Evolutionary conservation across 1,140 invertebrate species (phyloP).

Genomic region (Drosophila busckii): DNA sequence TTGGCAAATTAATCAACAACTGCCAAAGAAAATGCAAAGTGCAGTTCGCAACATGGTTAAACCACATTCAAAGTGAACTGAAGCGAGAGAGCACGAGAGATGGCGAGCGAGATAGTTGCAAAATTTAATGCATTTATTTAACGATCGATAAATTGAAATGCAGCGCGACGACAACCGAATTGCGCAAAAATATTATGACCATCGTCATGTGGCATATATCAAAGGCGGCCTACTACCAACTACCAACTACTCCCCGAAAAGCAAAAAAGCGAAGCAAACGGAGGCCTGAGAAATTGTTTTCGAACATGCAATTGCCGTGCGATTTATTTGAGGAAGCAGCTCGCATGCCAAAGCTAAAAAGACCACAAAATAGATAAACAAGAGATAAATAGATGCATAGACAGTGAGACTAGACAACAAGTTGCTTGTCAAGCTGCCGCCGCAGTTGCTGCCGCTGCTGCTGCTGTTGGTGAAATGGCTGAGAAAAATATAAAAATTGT

Average conservation of each 20-base stretch:
- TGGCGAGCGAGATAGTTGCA: too few species aligned
- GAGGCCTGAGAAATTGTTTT: slow-evolving; percentile 71
- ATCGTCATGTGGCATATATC: slow-evolving; percentile 65
- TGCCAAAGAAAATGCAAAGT: slow-evolving; percentile 24
- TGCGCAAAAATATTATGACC: slow-evolving; percentile 76
- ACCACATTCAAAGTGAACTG: slow-evolving; percentile 1
- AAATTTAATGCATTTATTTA: slow-evolving; percentile 63
- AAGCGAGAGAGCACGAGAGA: neutral
- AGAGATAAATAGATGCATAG: slow-evolving; percentile 39
- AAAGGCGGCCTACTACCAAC: slow-evolving; percentile 47
- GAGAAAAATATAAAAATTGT: slow-evolving; percentile 56
- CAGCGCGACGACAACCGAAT: slow-evolving; percentile 68
- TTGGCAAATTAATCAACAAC: slow-evolving; percentile 45
- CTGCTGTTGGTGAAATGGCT: slow-evolving; percentile 65
- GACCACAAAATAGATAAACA: slow-evolving; percentile 24
- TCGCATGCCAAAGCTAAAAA: slow-evolving; percentile 49
- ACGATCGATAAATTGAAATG: slow-evolving; percentile 62
- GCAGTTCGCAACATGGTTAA: slow-evolving; percentile 22
- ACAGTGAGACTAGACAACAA: slow-evolving; percentile 17
- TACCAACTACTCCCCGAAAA: slow-evolving; percentile 6
- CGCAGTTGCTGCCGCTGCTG: too few species aligned
- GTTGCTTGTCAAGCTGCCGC: slow-evolving; percentile 10
- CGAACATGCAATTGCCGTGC: slow-evolving; percentile 73
- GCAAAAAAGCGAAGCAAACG: slow-evolving; percentile 42
- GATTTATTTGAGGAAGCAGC: slow-evolving; percentile 72